Percentiles rank a stretch among this genome's conserved stretches.
Conservation (phyloP, 2,888 invertebrate genomes). For the Meiosimyza platycephala region DNA sequence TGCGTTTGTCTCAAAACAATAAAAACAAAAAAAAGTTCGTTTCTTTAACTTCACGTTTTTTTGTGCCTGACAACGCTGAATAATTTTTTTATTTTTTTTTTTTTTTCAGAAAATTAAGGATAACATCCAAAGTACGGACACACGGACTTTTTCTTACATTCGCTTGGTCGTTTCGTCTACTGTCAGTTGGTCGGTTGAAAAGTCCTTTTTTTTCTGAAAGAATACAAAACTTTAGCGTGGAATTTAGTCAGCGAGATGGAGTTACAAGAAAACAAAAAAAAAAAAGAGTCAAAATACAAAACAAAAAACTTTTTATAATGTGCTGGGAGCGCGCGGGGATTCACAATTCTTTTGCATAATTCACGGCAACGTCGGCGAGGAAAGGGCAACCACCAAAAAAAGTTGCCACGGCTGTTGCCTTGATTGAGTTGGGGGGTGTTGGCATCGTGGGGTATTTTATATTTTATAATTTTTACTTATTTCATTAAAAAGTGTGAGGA, state of each 20-base stretch:
- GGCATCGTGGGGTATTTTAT: constrained; percentile 1
- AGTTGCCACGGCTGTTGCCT: background rate
- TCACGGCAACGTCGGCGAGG: background rate
- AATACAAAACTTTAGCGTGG: background rate
- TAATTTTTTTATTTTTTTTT: too few species aligned
- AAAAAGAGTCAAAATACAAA: background rate
- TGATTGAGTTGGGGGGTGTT: background rate
- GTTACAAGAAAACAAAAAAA: background rate
- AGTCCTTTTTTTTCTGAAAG: too few species aligned
- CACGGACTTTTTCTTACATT: background rate
- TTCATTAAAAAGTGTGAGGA: background rate
- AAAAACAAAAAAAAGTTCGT: background rate
- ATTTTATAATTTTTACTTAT: constrained; percentile 29
- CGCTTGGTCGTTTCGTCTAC: too few species aligned
- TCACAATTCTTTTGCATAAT: constrained; percentile 18
- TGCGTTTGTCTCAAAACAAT: constrained; percentile 33
- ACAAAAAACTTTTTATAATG: constrained; percentile 31
- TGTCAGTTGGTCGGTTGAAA: too few species aligned
- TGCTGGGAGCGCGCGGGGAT: background rate
- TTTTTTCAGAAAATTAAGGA: constrained; percentile 17
- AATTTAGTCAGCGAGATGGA: background rate
- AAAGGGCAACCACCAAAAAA: too few species aligned
- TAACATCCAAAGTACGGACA: constrained; percentile 33
- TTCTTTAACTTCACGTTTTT: background rate
- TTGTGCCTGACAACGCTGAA: background rate